A percentile compares a stretch with the other conserved stretches of the same genome.
Evolutionary conservation across 2,797 vertebrate species (phyloP).

Genomic region (Acanthopagrus latus): DNA sequence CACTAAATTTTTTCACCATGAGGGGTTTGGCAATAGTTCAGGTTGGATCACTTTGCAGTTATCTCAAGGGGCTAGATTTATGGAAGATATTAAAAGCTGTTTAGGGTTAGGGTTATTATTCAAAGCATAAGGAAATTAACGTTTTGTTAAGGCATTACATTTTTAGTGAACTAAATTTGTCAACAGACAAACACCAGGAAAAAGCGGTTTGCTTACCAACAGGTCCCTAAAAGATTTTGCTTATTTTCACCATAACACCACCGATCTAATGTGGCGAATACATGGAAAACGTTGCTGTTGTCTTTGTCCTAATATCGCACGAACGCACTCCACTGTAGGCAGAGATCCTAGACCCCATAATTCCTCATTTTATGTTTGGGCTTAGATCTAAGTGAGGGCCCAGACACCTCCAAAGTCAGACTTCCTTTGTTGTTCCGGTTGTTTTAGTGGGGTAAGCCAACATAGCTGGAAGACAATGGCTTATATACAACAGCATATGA

Average conservation of each 20-base stretch:
- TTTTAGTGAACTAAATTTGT: not conserved
- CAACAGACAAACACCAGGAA: not conserved
- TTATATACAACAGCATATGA: slow-evolving; percentile 28
- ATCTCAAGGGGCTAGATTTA: not conserved
- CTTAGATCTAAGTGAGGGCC: not conserved
- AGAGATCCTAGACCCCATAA: not conserved
- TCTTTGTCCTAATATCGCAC: not conserved
- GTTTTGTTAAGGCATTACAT: not conserved
- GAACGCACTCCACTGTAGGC: not conserved
- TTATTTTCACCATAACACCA: not conserved
- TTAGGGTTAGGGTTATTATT: no score
- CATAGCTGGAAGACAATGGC: slow-evolving; percentile 3
- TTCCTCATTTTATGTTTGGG: not conserved
- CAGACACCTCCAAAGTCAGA: not conserved
- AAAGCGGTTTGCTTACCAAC: not conserved
- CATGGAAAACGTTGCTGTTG: not conserved
- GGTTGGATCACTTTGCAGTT: not conserved
- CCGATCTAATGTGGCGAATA: not conserved
- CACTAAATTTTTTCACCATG: slow-evolving; percentile 1
- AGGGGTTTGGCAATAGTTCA: slow-evolving; percentile 14
- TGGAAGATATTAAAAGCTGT: not conserved
- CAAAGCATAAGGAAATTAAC: slow-evolving; percentile 1
- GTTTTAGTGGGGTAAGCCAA: not conserved
- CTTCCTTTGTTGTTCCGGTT: not conserved
- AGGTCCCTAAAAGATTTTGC: not conserved